These are phyloP conservation scores for Drosophila ohnishii DNA, from an alignment of 1,140 invertebrate species.

Conservation along the genomic window DNA sequence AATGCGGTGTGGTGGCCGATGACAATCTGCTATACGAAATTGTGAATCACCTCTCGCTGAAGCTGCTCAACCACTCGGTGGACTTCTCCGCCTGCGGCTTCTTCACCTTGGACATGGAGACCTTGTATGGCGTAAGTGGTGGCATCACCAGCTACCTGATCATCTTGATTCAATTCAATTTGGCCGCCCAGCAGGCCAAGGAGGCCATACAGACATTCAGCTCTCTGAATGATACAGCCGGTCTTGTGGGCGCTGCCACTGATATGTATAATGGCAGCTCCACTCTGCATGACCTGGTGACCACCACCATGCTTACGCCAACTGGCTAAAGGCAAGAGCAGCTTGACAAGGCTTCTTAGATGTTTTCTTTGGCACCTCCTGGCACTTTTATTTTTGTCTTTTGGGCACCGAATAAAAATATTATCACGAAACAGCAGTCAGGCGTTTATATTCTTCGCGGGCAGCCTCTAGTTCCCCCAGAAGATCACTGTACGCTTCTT, in stretches of 20 bases:
- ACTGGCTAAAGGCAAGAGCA: conserved; percentile 21
- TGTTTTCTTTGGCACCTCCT: conserved; percentile 28
- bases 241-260: conserved; percentile 58
- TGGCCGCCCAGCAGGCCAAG: conserved; percentile 81
- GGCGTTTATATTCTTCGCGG: conserved; percentile 40
- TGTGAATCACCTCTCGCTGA: conserved; percentile 81
- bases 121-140: conserved; percentile 79
- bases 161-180: conserved; percentile 82
- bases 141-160: conserved; percentile 82
- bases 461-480: conserved; percentile 55
- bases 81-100: conserved; percentile 82
- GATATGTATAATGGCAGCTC: conserved; percentile 58
- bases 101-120: conserved; percentile 82
- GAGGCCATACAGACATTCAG: conserved; percentile 71
- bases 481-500: conserved; percentile 54
- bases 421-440: conserved; percentile 51
- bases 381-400: conserved; percentile 41
- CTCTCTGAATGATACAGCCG: conserved; percentile 66
- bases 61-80: conserved; percentile 79
- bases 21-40: conserved; percentile 81
- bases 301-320: conserved; percentile 63
- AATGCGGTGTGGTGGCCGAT: conserved; percentile 78
- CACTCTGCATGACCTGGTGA: conserved; percentile 42
- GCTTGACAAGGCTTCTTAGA: not conserved
- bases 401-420: conserved; percentile 49